These are phyloP conservation scores for Eustalomyia histrio DNA, from an alignment of 2,888 invertebrate genomes.

Conservation along the genomic window DNA sequence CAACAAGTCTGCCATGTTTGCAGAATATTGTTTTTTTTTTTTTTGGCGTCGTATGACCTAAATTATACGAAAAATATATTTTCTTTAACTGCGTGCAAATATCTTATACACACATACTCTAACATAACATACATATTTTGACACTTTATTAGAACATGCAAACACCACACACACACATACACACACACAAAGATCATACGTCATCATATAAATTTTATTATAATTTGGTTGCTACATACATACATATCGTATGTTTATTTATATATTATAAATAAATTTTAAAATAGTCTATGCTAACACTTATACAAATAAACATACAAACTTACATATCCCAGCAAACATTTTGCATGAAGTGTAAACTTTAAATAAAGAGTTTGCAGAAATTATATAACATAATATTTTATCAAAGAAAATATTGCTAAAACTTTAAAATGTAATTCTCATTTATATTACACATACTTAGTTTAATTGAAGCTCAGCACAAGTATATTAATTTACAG, in stretches of 20 bases:
- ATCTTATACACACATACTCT: background rate
- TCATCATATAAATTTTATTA: conserved; percentile 10
- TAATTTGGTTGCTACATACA: background rate
- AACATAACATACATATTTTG: conserved; percentile 1
- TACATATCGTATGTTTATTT: background rate
- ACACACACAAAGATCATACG: background rate
- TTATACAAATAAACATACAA: background rate
- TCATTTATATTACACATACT: too few relatives aligned
- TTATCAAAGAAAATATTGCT: too few relatives aligned
- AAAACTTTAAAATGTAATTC: too few relatives aligned
- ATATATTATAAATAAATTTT: background rate
- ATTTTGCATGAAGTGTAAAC: too few relatives aligned
- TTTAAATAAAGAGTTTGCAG: too few relatives aligned
- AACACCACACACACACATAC: background rate
- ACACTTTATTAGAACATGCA: background rate
- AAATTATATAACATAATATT: too few relatives aligned
- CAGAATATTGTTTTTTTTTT: conserved; percentile 25
- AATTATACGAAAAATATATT: conserved; percentile 30
- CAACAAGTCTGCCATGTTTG: conserved; percentile 50
- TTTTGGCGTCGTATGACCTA: conserved; percentile 48
- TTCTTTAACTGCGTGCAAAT: conserved; percentile 7
- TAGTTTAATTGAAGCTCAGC: too few relatives aligned
- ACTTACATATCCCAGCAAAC: background rate
- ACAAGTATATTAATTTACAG: too few relatives aligned
- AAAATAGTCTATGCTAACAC: conserved; percentile 5